These are phyloP conservation scores for Macroramphosus scolopax DNA, from an alignment of 2,797 vertebrate species.

Conservation along the genomic window DNA sequence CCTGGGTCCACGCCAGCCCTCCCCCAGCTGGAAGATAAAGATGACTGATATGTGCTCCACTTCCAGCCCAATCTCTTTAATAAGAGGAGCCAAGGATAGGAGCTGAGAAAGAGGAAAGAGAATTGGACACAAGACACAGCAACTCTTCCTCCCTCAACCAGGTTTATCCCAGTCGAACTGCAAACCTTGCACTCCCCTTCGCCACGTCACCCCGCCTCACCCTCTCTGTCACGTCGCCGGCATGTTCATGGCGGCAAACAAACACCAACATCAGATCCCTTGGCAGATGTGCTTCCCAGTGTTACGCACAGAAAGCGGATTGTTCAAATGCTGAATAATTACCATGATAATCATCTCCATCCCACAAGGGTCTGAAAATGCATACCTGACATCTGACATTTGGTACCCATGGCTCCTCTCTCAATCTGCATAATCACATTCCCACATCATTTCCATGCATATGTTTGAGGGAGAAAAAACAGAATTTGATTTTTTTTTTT, in stretches of 20 bases:
- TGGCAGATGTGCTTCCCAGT: constrained; percentile 69
- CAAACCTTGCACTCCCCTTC: constrained; percentile 58
- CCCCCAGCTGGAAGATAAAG: constrained; percentile 79
- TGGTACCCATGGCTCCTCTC: constrained; percentile 73
- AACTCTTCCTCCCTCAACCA: constrained; percentile 53
- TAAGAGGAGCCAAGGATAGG: constrained; percentile 64
- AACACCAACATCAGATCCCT: constrained; percentile 70
- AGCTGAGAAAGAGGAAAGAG: constrained; percentile 62
- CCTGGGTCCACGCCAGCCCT: constrained; percentile 62
- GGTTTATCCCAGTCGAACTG: constrained; percentile 69
- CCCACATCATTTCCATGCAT: constrained; percentile 70
- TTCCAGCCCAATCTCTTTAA: constrained; percentile 77
- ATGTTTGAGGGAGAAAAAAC: constrained; percentile 43
- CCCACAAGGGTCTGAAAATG: constrained; percentile 73
- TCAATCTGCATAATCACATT: constrained; percentile 78
- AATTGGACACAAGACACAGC: constrained; percentile 52
- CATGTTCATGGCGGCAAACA: constrained; percentile 62
- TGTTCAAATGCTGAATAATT: constrained; percentile 81
- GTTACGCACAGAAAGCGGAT: constrained; percentile 62
- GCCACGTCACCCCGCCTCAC: constrained; percentile 44
- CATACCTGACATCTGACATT: constrained; percentile 80
- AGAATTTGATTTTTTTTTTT: constrained; percentile 18
- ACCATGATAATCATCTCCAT: constrained; percentile 79
- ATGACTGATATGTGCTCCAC: constrained; percentile 78
- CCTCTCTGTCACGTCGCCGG: constrained; percentile 45